Conservation (phyloP, 2,888 invertebrate genomes). For the Ornithoptera priamus region DNA sequence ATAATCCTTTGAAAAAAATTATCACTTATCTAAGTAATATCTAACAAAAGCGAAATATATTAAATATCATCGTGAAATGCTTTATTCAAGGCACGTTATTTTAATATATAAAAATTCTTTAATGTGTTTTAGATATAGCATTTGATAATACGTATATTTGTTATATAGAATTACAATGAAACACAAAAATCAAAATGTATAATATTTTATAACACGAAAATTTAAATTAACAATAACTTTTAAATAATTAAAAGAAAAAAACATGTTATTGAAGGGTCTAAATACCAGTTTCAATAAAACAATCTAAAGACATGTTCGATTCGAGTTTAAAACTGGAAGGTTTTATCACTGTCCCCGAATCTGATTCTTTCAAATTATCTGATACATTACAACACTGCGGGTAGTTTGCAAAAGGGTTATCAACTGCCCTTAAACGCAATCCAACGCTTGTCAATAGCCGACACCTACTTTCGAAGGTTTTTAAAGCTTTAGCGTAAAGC, state of each 20-base stretch:
- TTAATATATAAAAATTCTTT: too few relatives aligned
- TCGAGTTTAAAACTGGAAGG: constrained; percentile 34
- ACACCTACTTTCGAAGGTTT: constrained; percentile 58
- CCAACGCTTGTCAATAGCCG: constrained; percentile 62
- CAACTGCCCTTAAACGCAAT: constrained; percentile 68
- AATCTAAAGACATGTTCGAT: constrained; percentile 11
- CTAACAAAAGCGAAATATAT: too few relatives aligned
- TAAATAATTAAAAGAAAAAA: background rate
- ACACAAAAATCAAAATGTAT: background rate
- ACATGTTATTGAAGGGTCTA: background rate
- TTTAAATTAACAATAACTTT: background rate
- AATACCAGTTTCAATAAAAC: constrained; percentile 4
- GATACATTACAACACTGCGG: constrained; percentile 49
- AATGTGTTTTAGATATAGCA: too few relatives aligned
- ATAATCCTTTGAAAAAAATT: too few relatives aligned
- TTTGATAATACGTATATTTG: background rate
- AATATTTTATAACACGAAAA: background rate
- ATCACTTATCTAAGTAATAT: too few relatives aligned
- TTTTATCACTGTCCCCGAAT: constrained; percentile 40
- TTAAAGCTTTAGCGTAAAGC: constrained; percentile 59
- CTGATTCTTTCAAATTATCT: constrained; percentile 1
- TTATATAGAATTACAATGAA: background rate
- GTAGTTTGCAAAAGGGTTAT: constrained; percentile 80
- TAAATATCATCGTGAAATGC: too few relatives aligned
- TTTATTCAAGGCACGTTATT: too few relatives aligned